Evolutionary conservation across 2,888 invertebrate species (phyloP).

Genomic region (Mythimna impura): DNA sequence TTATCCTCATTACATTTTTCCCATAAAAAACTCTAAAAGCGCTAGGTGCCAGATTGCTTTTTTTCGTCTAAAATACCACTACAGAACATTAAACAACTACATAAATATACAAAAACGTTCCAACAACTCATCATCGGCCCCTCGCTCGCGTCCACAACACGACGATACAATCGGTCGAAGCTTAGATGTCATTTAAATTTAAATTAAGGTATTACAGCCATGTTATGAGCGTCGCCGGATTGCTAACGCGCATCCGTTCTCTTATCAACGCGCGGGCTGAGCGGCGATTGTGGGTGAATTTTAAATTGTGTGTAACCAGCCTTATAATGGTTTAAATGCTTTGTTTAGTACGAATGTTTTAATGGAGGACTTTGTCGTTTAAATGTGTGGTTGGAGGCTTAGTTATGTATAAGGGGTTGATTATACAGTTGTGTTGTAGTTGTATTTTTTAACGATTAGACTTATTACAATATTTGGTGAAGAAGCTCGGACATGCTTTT

Average conservation of each 20-base stretch:
- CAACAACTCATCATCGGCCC: conserved; percentile 58
- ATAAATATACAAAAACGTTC: conserved; percentile 49
- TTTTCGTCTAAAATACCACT: neutral
- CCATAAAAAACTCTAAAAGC: neutral
- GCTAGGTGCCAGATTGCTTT: neutral
- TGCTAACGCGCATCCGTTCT: conserved; percentile 70
- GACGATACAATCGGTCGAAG: conserved; percentile 77
- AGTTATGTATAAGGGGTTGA: conserved; percentile 11
- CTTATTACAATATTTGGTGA: too few species aligned
- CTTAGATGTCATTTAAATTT: conserved; percentile 90
- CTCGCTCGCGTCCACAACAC: conserved; percentile 68
- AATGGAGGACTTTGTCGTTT: conserved; percentile 47
- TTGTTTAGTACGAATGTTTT: conserved; percentile 51
- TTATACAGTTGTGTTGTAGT: neutral
- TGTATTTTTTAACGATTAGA: neutral
- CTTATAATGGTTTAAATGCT: conserved; percentile 63
- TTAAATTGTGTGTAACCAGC: conserved; percentile 72
- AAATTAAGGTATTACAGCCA: conserved; percentile 87
- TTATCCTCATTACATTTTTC: too few species aligned
- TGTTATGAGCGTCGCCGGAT: conserved; percentile 74
- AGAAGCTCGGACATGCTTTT: too few species aligned
- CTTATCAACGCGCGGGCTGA: conserved; percentile 65
- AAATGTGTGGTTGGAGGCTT: conserved; percentile 25
- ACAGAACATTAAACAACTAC: conserved; percentile 27
- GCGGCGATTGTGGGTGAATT: conserved; percentile 74